Evolutionary conservation across 53 echinoderm and acorn worm species (phyloP).

Genomic region (Zoroaster sp.): DNA sequence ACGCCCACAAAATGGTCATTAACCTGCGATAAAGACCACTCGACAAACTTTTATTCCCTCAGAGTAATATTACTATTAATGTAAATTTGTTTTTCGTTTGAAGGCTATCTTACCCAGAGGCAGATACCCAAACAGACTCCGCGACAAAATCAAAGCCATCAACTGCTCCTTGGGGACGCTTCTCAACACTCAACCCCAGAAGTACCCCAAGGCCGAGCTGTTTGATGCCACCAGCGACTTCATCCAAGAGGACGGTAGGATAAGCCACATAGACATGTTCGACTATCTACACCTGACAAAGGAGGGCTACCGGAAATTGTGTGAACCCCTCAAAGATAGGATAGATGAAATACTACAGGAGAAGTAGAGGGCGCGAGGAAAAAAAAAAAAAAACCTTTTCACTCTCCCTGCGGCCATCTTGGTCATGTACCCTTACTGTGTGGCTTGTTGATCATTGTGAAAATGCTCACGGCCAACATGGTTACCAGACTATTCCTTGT

Average conservation of each 20-base stretch:
- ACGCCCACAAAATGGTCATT: no score
- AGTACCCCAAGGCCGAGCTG: slow-evolving; percentile 64
- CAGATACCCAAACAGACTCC: slow-evolving; percentile 77
- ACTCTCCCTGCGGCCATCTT: not conserved
- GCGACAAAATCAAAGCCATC: slow-evolving; percentile 73
- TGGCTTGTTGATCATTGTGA: no score
- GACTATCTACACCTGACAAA: slow-evolving; percentile 88
- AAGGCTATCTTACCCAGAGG: slow-evolving; percentile 91
- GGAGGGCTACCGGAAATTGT: slow-evolving; percentile 76
- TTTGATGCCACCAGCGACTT: slow-evolving; percentile 62
- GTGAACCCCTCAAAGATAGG: slow-evolving; percentile 71
- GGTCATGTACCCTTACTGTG: not conserved
- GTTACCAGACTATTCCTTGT: not conserved
- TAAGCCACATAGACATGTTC: slow-evolving; percentile 77
- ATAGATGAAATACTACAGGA: slow-evolving; percentile 66
- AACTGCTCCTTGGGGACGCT: slow-evolving; percentile 56
- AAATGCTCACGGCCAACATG: not conserved
- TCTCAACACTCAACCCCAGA: slow-evolving; percentile 40
- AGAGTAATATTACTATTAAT: no score
- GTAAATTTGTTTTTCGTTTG: no score
- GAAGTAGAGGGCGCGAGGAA: not conserved
- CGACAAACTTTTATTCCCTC: no score
- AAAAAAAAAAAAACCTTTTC: no score
- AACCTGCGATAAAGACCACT: no score
- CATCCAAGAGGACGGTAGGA: slow-evolving; percentile 81